Percentiles rank a stretch among this genome's conserved stretches.
Conservation (phyloP, 2,797 vertebrate genomes). For the Craterocephalus amniculus region DNA sequence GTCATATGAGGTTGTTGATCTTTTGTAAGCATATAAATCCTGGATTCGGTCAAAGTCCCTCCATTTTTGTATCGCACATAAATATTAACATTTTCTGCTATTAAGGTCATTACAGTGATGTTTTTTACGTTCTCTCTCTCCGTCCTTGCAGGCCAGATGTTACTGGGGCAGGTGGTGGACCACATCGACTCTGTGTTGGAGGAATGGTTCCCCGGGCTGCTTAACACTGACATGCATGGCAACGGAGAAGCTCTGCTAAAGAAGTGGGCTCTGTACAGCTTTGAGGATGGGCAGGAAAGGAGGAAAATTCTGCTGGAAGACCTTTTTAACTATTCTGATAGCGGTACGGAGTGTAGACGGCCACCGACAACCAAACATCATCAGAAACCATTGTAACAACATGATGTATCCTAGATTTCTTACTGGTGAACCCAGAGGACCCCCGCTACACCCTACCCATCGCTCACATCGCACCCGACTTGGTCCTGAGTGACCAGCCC, state of each 20-base stretch:
- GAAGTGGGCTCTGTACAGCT: conserved; percentile 96
- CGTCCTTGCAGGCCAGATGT: conserved; percentile 83
- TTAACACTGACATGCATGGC: conserved; percentile 92
- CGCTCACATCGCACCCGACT: conserved; percentile 93
- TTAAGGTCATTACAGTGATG: not conserved
- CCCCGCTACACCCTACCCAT: conserved; percentile 87
- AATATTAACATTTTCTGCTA: not conserved
- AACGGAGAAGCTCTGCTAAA: conserved; percentile 93
- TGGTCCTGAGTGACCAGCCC: conserved; percentile 91
- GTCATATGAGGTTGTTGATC: not conserved
- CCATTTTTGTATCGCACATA: no score
- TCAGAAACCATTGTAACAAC: not conserved
- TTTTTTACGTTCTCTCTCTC: not conserved
- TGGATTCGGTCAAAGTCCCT: no score
- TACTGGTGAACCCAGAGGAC: conserved; percentile 87
- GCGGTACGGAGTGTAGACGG: conserved; percentile 76
- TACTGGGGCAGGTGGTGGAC: conserved; percentile 96
- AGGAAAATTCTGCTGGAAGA: conserved; percentile 92
- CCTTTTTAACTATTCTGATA: conserved; percentile 85
- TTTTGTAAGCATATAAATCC: not conserved
- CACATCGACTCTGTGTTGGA: conserved; percentile 97
- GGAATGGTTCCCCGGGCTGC: conserved; percentile 95
- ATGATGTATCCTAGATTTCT: conserved; percentile 80
- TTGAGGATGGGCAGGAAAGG: conserved; percentile 88
- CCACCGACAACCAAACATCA: not conserved